Percentiles rank a stretch among this genome's conserved stretches.
Conservation (phyloP, 2,113 vertebrate species). For the Gymnobelideus leadbeateri region DNA sequence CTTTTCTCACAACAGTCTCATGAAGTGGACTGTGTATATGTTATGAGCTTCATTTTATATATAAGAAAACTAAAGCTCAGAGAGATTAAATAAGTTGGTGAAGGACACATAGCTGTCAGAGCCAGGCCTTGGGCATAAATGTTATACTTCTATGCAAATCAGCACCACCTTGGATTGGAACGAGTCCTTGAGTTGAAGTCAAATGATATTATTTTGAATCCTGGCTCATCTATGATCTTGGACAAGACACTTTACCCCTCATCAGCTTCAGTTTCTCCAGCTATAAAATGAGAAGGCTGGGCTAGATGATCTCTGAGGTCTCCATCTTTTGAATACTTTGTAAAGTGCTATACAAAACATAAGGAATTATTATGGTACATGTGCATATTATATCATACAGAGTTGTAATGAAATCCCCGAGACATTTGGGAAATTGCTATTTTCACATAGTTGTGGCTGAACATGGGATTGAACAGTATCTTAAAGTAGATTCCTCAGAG, state of each 20-base stretch:
- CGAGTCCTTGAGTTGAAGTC: neutral
- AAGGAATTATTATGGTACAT: neutral
- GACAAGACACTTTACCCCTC: neutral
- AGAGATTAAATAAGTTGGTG: neutral
- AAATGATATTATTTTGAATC: neutral
- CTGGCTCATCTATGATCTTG: neutral
- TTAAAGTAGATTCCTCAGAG: neutral
- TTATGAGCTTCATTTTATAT: slow-evolving; percentile 7
- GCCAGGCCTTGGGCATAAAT: neutral
- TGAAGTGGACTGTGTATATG: neutral
- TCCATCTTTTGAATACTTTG: neutral
- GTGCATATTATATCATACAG: neutral
- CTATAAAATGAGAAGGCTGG: neutral
- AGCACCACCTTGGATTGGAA: neutral
- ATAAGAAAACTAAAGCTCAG: slow-evolving; percentile 19
- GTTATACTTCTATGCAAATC: neutral
- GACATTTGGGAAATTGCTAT: neutral
- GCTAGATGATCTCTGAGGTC: neutral
- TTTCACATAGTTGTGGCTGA: neutral
- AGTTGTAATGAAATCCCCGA: neutral
- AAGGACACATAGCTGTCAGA: neutral
- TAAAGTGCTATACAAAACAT: neutral
- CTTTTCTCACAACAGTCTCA: neutral
- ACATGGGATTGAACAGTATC: neutral
- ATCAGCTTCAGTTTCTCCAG: neutral